phyloP scores from a whole-genome alignment of 2,888 invertebrate species.

The Lasioglossum oenotherae region DNA sequence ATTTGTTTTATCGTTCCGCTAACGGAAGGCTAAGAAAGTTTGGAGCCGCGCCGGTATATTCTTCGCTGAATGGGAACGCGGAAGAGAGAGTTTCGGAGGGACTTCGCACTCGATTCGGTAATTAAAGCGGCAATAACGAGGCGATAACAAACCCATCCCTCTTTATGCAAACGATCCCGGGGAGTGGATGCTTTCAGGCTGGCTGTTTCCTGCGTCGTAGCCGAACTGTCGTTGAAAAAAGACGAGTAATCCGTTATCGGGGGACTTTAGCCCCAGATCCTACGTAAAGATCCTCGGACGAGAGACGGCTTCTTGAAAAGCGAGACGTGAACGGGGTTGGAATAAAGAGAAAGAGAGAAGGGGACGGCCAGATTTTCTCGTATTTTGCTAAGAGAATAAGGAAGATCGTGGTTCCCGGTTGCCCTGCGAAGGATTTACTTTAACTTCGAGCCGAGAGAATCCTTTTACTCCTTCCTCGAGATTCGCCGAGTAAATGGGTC shows the following conservation, averaged over 20 bases:
- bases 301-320: conserved; percentile 17
- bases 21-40: neutral
- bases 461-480: conserved; percentile 10
- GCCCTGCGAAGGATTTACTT: conserved; percentile 18
- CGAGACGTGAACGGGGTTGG: conserved; percentile 7
- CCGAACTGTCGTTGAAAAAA: conserved; percentile 11
- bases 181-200: conserved; percentile 32
- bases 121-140: conserved; percentile 53
- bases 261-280: conserved; percentile 42
- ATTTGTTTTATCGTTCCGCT: neutral
- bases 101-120: conserved; percentile 41
- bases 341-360: neutral
- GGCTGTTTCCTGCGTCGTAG: conserved; percentile 17
- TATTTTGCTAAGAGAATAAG: conserved; percentile 42
- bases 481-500: conserved; percentile 25
- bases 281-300: conserved; percentile 20
- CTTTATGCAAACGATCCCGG: conserved; percentile 55
- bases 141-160: conserved; percentile 42
- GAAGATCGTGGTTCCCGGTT: conserved; percentile 17
- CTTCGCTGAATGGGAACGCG: neutral
- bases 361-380: conserved; percentile 31
- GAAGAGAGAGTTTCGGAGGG: conserved; percentile 17
- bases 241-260: conserved; percentile 51
- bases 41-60: neutral
- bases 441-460: conserved; percentile 25